phyloP scores from a whole-genome alignment of 2,888 invertebrate genomes.

The Aromia moschata region DNA sequence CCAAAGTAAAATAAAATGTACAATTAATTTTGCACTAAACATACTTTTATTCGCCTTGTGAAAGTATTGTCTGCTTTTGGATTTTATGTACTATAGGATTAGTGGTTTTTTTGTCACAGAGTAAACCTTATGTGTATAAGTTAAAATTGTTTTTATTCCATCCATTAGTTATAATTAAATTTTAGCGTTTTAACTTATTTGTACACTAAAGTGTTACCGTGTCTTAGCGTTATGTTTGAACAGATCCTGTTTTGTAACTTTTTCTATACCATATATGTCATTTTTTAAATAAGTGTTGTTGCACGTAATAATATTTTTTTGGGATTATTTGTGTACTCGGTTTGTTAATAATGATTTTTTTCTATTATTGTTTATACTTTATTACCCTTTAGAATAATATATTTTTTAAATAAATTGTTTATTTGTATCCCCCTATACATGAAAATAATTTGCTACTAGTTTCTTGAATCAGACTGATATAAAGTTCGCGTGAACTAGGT shows the following conservation, averaged over 20 bases:
- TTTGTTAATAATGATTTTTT: background rate
- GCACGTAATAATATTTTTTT: background rate
- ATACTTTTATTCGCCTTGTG: too few species aligned
- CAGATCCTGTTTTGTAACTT: background rate
- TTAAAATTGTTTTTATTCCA: constrained; percentile 12
- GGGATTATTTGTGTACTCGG: background rate
- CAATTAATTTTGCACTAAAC: too few species aligned
- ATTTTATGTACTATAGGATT: too few species aligned
- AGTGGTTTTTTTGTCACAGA: too few species aligned
- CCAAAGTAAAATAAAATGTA: too few species aligned
- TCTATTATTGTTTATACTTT: background rate
- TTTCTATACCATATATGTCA: too few species aligned
- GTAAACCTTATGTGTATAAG: too few species aligned
- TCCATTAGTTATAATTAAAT: constrained; percentile 19
- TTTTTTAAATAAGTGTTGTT: too few species aligned
- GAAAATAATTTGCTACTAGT: too few species aligned
- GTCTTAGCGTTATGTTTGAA: background rate
- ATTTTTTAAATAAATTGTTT: background rate
- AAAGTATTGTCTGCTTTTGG: too few species aligned
- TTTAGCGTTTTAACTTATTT: constrained; percentile 9
- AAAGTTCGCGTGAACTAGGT: too few species aligned
- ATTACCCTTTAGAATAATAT: background rate
- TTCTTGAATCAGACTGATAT: too few species aligned
- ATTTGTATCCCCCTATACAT: background rate
- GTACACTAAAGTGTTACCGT: background rate